phyloP scores from a whole-genome alignment of 2,888 invertebrate species.

The Microctonus hyperodae region DNA sequence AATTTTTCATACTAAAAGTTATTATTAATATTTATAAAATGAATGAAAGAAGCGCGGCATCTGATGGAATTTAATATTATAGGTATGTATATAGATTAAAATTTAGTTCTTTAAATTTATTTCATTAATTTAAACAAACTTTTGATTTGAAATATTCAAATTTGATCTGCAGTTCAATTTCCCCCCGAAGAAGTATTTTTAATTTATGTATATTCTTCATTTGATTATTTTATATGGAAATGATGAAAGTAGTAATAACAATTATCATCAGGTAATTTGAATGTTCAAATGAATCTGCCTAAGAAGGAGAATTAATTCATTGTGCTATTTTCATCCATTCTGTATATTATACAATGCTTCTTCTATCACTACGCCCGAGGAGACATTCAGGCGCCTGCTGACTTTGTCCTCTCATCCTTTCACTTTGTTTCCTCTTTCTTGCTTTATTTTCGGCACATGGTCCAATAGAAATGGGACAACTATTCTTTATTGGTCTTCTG shows the following conservation, averaged over 20 bases:
- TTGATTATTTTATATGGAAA: too few relatives aligned
- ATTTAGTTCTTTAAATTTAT: too few relatives aligned
- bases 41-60: too few relatives aligned
- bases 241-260: not conserved
- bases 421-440: slow-evolving; percentile 2
- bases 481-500: slow-evolving; percentile 36
- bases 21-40: too few relatives aligned
- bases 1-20: too few relatives aligned
- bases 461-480: slow-evolving; percentile 27
- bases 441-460: slow-evolving; percentile 15
- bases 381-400: slow-evolving; percentile 26
- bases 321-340: not conserved
- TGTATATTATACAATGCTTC: not conserved
- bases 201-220: too few relatives aligned
- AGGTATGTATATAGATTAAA: too few relatives aligned
- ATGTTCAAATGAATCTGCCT: not conserved
- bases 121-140: too few relatives aligned
- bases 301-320: not conserved
- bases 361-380: not conserved
- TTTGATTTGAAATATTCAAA: too few relatives aligned
- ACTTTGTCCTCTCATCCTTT: slow-evolving; percentile 15
- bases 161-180: too few relatives aligned
- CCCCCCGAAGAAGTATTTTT: too few relatives aligned
- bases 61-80: too few relatives aligned
- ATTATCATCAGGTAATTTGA: not conserved